Conservation (phyloP, 1,140 invertebrate species). For the Streblospio benedicti region DNA sequence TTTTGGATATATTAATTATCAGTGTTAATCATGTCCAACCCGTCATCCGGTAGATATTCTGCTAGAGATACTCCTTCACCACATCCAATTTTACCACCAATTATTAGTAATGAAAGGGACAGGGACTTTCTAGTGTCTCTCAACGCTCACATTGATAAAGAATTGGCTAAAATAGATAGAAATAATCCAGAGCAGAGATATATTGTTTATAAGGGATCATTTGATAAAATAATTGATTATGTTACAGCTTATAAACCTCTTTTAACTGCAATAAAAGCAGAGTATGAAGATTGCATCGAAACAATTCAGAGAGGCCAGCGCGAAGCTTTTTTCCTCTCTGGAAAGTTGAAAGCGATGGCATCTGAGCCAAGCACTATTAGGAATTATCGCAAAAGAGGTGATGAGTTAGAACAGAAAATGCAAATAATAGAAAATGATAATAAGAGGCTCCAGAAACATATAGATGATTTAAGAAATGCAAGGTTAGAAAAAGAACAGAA, state of each 20-base stretch:
- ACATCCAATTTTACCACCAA: slow-evolving; percentile 31
- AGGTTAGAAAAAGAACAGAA: slow-evolving; percentile 30
- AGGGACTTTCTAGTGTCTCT: slow-evolving; percentile 32
- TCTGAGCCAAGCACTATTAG: slow-evolving; percentile 39
- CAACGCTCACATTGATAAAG: slow-evolving; percentile 34
- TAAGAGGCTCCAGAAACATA: slow-evolving; percentile 31
- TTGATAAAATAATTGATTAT: slow-evolving; percentile 44
- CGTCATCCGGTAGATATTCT: too few relatives aligned
- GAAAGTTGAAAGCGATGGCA: slow-evolving; percentile 42
- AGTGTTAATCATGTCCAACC: not conserved
- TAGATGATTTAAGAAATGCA: slow-evolving; percentile 25
- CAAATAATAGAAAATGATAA: slow-evolving; percentile 33
- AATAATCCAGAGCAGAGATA: slow-evolving; percentile 39
- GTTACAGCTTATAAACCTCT: slow-evolving; percentile 39
- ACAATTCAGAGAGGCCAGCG: slow-evolving; percentile 35
- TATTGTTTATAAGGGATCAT: slow-evolving; percentile 38
- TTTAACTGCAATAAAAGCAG: slow-evolving; percentile 39
- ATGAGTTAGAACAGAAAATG: slow-evolving; percentile 40
- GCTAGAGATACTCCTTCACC: slow-evolving; percentile 1
- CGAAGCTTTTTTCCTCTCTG: slow-evolving; percentile 36
- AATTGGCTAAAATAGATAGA: slow-evolving; percentile 30
- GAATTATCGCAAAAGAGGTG: slow-evolving; percentile 38
- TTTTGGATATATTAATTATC: not conserved
- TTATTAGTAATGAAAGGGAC: slow-evolving; percentile 37
- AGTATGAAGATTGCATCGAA: slow-evolving; percentile 45